Percentiles rank a stretch among this genome's conserved stretches.
Evolutionary conservation across 1,140 invertebrate species (phyloP).

Genomic region (Caerostris extrusa): DNA sequence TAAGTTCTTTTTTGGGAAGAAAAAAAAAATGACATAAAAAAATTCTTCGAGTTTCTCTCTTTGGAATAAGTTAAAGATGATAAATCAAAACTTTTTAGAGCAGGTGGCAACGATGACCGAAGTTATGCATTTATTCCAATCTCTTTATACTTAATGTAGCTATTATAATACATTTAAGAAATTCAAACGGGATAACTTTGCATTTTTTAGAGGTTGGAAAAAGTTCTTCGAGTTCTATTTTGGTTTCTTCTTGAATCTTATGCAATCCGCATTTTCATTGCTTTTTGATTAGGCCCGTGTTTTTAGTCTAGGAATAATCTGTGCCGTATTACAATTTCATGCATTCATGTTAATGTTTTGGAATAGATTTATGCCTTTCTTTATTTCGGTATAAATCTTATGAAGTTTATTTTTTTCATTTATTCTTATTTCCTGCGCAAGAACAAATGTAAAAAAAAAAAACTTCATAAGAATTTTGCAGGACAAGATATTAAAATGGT

Average conservation of each 20-base stretch:
- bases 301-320: slow-evolving; percentile 23
- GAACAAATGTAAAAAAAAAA: too few species aligned
- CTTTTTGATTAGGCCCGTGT: slow-evolving; percentile 7
- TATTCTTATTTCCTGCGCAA: too few species aligned
- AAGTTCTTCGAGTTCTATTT: neutral
- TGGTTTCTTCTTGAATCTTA: neutral
- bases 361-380: neutral
- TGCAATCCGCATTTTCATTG: slow-evolving; percentile 6
- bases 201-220: neutral
- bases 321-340: slow-evolving; percentile 21
- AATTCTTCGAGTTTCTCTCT: neutral
- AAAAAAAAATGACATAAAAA: neutral
- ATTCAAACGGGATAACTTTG: neutral
- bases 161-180: slow-evolving; percentile 66
- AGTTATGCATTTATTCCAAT: slow-evolving; percentile 43
- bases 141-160: slow-evolving; percentile 58
- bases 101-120: slow-evolving; percentile 51
- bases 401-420: too few species aligned
- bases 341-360: slow-evolving; percentile 12
- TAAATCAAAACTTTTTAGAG: slow-evolving; percentile 50
- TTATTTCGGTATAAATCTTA: neutral
- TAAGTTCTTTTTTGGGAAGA: neutral
- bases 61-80: slow-evolving; percentile 34
- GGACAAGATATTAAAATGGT: too few species aligned
- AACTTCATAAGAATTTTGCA: too few species aligned